A percentile compares a stretch with the other conserved stretches of the same genome.
These are phyloP conservation scores for Glaucomys volans DNA, from an alignment of 2,113 vertebrate species.

Conservation along the genomic window DNA sequence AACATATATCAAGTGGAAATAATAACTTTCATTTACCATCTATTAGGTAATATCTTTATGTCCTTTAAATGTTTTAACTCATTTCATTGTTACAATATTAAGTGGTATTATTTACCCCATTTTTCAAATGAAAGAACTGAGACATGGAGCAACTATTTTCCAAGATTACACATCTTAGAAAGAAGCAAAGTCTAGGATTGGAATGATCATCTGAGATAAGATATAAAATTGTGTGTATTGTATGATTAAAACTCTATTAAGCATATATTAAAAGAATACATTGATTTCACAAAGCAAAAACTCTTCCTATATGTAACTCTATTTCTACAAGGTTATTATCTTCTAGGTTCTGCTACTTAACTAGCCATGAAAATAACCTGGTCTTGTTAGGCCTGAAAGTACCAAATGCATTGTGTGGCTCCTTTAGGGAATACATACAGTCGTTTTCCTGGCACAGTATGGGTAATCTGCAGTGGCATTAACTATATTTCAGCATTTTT, in stretches of 20 bases:
- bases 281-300: constrained; percentile 59
- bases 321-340: constrained; percentile 31
- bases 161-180: constrained; percentile 10
- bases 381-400: not conserved
- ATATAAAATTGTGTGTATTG: not conserved
- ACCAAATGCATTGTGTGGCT: not conserved
- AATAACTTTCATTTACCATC: constrained; percentile 44
- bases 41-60: constrained; percentile 33
- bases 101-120: not conserved
- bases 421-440: not conserved
- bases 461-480: not conserved
- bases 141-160: constrained; percentile 7
- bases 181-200: not conserved
- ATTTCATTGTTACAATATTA: constrained; percentile 21
- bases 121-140: constrained; percentile 52
- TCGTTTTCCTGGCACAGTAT: not conserved
- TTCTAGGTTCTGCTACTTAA: not conserved
- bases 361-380: not conserved
- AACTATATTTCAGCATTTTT: constrained; percentile 20
- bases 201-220: not conserved
- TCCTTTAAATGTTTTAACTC: constrained; percentile 59
- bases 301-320: not conserved
- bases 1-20: constrained; percentile 18
- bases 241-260: constrained; percentile 38
- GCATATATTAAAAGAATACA: not conserved